Evolutionary conservation across 1,140 invertebrate species (phyloP).

Genomic region (Drosophila rufa): DNA sequence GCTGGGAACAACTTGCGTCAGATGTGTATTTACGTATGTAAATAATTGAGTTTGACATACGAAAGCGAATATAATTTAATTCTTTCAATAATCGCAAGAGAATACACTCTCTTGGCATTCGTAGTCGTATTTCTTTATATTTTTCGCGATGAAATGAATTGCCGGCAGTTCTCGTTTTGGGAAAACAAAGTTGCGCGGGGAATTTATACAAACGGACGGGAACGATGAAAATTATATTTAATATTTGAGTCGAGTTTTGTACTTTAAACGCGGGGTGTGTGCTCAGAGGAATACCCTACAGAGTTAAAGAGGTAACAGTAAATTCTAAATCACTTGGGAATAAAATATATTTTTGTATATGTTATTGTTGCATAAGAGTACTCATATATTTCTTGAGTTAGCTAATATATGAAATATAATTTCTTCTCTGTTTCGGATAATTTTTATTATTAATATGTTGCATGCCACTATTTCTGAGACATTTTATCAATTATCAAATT

Average conservation of each 20-base stretch:
- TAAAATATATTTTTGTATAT: too few species aligned
- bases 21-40: conserved; percentile 59
- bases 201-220: not conserved
- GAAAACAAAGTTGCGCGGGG: not conserved
- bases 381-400: too few species aligned
- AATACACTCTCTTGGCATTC: conserved; percentile 49
- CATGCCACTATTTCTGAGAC: not conserved
- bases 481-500: not conserved
- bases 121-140: conserved; percentile 34
- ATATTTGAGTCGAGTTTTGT: conserved; percentile 22
- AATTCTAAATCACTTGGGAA: not conserved
- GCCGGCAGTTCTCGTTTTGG: conserved; percentile 12
- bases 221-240: conserved; percentile 47
- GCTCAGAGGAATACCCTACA: conserved; percentile 13
- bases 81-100: conserved; percentile 54
- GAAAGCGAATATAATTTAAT: conserved; percentile 67
- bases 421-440: not conserved
- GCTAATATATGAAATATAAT: not conserved
- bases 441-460: rapidly evolving
- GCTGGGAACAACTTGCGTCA: conserved; percentile 64
- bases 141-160: conserved; percentile 13
- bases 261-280: conserved; percentile 5
- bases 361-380: too few species aligned
- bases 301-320: not conserved
- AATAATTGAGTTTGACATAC: conserved; percentile 58